Percentiles rank a stretch among this genome's conserved stretches.
phyloP scores from a whole-genome alignment of 2,797 vertebrate species.

The Cottoperca gobio region DNA sequence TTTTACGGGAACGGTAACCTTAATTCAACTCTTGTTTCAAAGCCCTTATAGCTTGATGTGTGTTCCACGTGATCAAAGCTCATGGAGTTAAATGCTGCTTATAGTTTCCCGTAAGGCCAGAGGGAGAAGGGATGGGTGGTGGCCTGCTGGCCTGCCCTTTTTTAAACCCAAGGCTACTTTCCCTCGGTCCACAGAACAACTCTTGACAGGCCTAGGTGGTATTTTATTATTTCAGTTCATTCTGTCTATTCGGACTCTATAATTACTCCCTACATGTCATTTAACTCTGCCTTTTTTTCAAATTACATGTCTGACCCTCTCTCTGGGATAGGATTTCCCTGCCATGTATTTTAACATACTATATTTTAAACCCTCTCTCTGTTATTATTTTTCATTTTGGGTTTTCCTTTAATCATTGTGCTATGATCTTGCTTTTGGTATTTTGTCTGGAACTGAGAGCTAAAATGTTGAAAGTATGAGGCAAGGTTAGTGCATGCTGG shows the following conservation, averaged over 20 bases:
- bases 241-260: slow-evolving; percentile 83
- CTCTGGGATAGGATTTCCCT: slow-evolving; percentile 83
- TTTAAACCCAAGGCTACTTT: slow-evolving; percentile 76
- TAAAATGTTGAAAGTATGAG: slow-evolving; percentile 67
- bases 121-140: slow-evolving; percentile 64
- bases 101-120: slow-evolving; percentile 72
- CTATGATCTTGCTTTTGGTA: slow-evolving; percentile 75
- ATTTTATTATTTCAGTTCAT: slow-evolving; percentile 86
- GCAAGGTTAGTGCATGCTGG: slow-evolving; percentile 28
- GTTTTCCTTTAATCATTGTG: slow-evolving; percentile 83
- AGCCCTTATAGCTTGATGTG: not conserved
- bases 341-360: slow-evolving; percentile 79
- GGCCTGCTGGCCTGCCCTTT: slow-evolving; percentile 60
- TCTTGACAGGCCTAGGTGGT: slow-evolving; percentile 83
- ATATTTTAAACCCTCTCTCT: slow-evolving; percentile 86
- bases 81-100: slow-evolving; percentile 38
- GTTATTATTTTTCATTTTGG: slow-evolving; percentile 88
- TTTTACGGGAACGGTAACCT: not conserved
- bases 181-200: slow-evolving; percentile 64
- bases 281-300: slow-evolving; percentile 80
- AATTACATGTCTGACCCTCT: slow-evolving; percentile 83
- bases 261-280: slow-evolving; percentile 85
- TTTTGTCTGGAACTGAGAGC: slow-evolving; percentile 78
- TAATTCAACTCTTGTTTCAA: slow-evolving; percentile 2
- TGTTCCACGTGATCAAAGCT: slow-evolving; percentile 36